A percentile compares a stretch with the other conserved stretches of the same genome.
phyloP scores from a whole-genome alignment of 1,140 invertebrate genomes.

The Littorina saxatilis region DNA sequence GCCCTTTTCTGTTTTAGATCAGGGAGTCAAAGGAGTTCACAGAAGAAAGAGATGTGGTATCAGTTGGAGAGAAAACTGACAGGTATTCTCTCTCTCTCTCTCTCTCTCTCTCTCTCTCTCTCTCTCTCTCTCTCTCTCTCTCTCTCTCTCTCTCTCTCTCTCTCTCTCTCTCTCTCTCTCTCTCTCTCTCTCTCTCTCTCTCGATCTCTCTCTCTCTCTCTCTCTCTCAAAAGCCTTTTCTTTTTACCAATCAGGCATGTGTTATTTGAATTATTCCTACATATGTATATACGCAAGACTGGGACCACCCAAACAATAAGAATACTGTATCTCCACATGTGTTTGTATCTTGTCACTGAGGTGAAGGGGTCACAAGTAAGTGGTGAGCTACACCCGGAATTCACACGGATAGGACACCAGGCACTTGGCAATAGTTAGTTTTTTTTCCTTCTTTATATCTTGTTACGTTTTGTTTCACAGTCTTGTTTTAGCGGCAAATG shows the following conservation, averaged over 20 bases:
- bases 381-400: too few relatives aligned
- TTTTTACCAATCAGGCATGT: not conserved
- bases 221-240: not conserved
- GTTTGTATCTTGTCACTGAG: too few relatives aligned
- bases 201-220: slow-evolving; percentile 5
- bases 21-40: slow-evolving; percentile 9
- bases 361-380: too few relatives aligned
- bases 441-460: too few relatives aligned
- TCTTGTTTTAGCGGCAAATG: too few relatives aligned
- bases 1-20: slow-evolving; percentile 19
- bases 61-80: slow-evolving; percentile 26
- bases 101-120: slow-evolving; percentile 23
- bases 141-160: slow-evolving; percentile 6
- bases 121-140: slow-evolving; percentile 21
- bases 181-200: slow-evolving; percentile 20
- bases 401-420: too few relatives aligned
- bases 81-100: slow-evolving; percentile 34
- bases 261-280: not conserved
- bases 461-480: too few relatives aligned
- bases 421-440: too few relatives aligned
- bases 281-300: too few relatives aligned
- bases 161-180: slow-evolving; percentile 19
- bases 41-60: slow-evolving; percentile 22
- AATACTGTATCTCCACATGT: too few relatives aligned
- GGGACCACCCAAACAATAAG: too few relatives aligned